A percentile compares a stretch with the other conserved stretches of the same genome.
phyloP scores from a whole-genome alignment of 2,888 invertebrate species.

The Thymelicus acteon region DNA sequence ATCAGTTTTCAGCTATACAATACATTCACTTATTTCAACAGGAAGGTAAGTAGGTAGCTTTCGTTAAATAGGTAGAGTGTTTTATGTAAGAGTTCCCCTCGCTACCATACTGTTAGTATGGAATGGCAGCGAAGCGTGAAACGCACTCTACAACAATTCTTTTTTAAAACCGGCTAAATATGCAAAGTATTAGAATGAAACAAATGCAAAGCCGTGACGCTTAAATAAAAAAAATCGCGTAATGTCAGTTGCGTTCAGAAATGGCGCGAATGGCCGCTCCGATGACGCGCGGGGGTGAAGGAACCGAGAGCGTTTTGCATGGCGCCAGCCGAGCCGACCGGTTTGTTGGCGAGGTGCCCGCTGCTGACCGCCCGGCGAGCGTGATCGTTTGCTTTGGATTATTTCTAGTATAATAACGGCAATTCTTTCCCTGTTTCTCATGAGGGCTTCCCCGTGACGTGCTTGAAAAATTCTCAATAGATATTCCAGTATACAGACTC shows the following conservation, averaged over 20 bases:
- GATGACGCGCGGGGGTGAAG: conserved; percentile 44
- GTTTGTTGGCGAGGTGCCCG: conserved; percentile 41
- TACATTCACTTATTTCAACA: too few relatives aligned
- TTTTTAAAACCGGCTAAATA: too few relatives aligned
- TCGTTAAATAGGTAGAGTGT: too few relatives aligned
- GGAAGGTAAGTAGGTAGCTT: too few relatives aligned
- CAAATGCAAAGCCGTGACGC: neutral
- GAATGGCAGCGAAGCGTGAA: too few relatives aligned
- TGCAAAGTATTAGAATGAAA: too few relatives aligned
- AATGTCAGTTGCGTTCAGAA: conserved; percentile 1
- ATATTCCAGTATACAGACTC: neutral
- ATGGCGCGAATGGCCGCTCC: neutral
- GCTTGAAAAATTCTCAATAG: neutral
- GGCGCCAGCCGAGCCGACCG: conserved; percentile 38
- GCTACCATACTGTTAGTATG: too few relatives aligned
- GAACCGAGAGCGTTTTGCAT: conserved; percentile 40
- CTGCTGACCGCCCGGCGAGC: neutral
- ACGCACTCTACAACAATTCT: too few relatives aligned
- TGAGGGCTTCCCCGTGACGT: conserved; percentile 3
- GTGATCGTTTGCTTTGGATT: neutral
- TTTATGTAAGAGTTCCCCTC: too few relatives aligned
- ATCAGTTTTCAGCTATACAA: too few relatives aligned
- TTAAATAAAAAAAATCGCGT: conserved; percentile 10
- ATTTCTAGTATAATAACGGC: conserved; percentile 4
- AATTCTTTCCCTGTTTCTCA: neutral